These are phyloP conservation scores for Aphelenchoides besseyi DNA, from an alignment of 1,140 invertebrate genomes.

Conservation along the genomic window DNA sequence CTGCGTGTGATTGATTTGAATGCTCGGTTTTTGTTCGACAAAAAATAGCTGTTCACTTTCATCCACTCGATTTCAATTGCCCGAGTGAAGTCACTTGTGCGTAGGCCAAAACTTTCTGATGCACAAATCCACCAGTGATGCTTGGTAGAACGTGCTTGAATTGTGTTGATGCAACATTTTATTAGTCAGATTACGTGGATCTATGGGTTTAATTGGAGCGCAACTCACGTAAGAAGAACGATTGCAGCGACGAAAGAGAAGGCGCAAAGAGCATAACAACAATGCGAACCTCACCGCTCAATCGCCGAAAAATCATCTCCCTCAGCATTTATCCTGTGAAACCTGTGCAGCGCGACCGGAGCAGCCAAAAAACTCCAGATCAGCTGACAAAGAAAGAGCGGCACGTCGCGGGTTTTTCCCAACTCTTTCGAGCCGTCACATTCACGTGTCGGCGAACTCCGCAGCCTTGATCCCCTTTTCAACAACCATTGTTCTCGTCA, in stretches of 20 bases:
- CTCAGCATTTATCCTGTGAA: conserved; percentile 1
- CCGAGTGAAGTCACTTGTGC: too few relatives aligned
- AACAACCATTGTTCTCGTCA: background rate
- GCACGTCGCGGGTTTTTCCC: background rate
- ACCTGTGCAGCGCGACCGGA: background rate
- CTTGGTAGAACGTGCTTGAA: too few relatives aligned
- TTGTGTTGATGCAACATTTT: background rate
- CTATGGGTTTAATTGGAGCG: background rate
- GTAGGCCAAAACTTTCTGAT: too few relatives aligned
- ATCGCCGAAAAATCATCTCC: conserved; percentile 11
- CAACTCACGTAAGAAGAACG: background rate
- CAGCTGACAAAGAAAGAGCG: background rate
- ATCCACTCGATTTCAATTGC: too few relatives aligned
- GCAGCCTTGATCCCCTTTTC: conserved; percentile 2
- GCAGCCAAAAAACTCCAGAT: background rate
- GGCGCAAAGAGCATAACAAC: too few relatives aligned
- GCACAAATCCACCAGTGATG: too few relatives aligned
- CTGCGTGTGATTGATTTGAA: too few relatives aligned
- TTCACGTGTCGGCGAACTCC: background rate
- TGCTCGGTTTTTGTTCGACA: too few relatives aligned
- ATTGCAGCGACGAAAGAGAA: background rate
- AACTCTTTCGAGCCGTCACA: too few relatives aligned
- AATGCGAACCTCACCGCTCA: background rate
- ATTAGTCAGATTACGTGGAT: background rate
- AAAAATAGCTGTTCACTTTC: too few relatives aligned